Conservation (phyloP, 2,113 vertebrate species). For the Calyptommatus sinebrachiatus region DNA sequence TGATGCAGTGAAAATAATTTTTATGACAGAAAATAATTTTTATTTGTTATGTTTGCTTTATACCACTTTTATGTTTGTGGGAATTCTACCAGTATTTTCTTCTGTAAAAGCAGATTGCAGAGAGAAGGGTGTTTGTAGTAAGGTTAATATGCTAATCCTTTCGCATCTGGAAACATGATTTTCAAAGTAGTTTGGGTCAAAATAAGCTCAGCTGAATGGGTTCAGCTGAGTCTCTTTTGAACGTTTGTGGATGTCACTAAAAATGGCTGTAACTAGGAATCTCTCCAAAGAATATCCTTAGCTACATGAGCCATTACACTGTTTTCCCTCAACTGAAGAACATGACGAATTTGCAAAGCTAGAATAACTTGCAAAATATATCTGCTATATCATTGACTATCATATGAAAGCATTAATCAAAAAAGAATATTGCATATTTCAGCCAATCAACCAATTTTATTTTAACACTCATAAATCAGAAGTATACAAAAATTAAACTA, state of each 20-base stretch:
- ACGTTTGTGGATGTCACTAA: constrained; percentile 1
- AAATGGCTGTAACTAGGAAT: background rate
- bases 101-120: constrained; percentile 23
- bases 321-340: background rate
- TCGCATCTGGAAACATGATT: constrained; percentile 39
- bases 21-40: background rate
- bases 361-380: background rate
- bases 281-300: background rate
- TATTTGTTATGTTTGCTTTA: constrained; percentile 11
- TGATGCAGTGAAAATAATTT: background rate
- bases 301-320: background rate
- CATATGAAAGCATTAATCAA: background rate
- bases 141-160: constrained; percentile 35
- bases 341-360: fast-evolving
- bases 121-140: constrained; percentile 5
- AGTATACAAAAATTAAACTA: too few relatives aligned
- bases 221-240: background rate
- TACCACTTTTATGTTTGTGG: background rate
- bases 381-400: background rate
- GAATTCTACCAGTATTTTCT: constrained; percentile 8
- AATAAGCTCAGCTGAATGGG: constrained; percentile 21
- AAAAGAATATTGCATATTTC: background rate
- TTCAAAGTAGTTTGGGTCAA: constrained; percentile 15
- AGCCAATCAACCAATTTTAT: too few relatives aligned
- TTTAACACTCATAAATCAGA: too few relatives aligned